phyloP scores from a whole-genome alignment of 2,888 invertebrate genomes.

The Trichogramma dendrolimi region DNA sequence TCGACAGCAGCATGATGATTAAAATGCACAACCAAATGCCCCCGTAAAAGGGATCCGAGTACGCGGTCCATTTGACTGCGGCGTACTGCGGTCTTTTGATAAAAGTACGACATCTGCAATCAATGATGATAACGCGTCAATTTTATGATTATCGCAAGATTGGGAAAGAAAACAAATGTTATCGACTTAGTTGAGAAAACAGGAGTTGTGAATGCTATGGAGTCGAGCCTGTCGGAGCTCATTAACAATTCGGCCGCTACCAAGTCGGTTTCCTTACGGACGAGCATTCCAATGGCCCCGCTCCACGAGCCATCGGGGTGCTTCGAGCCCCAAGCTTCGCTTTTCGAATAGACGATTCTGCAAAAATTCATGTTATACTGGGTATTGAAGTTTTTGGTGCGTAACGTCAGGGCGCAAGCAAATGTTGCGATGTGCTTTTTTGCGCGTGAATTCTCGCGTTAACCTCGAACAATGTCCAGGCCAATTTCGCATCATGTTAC shows the following conservation, averaged over 20 bases:
- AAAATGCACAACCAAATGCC: slow-evolving; percentile 42
- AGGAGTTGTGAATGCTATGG: slow-evolving; percentile 45
- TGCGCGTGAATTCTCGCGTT: too few relatives aligned
- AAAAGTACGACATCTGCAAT: slow-evolving; percentile 41
- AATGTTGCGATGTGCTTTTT: too few relatives aligned
- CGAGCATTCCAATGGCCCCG: slow-evolving; percentile 41
- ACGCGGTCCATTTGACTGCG: slow-evolving; percentile 45
- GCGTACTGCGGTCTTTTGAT: slow-evolving; percentile 42
- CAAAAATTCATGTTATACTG: not conserved
- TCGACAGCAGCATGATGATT: slow-evolving; percentile 37
- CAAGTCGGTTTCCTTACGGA: slow-evolving; percentile 38
- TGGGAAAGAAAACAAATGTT: not conserved
- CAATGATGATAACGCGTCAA: not conserved
- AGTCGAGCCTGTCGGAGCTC: slow-evolving; percentile 42
- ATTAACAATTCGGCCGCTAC: slow-evolving; percentile 46
- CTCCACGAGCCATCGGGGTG: slow-evolving; percentile 43
- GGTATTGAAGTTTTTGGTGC: too few relatives aligned
- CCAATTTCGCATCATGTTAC: too few relatives aligned
- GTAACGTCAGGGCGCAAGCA: too few relatives aligned
- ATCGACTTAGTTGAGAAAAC: slow-evolving; percentile 43
- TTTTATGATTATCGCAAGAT: not conserved
- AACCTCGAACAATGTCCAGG: too few relatives aligned
- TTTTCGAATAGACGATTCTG: slow-evolving; percentile 27
- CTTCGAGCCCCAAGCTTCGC: slow-evolving; percentile 38
- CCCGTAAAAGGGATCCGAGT: slow-evolving; percentile 42